Base-by-base conservation (phyloP, 2,888 invertebrate genomes). In the Watsonalla binaria region DNA sequence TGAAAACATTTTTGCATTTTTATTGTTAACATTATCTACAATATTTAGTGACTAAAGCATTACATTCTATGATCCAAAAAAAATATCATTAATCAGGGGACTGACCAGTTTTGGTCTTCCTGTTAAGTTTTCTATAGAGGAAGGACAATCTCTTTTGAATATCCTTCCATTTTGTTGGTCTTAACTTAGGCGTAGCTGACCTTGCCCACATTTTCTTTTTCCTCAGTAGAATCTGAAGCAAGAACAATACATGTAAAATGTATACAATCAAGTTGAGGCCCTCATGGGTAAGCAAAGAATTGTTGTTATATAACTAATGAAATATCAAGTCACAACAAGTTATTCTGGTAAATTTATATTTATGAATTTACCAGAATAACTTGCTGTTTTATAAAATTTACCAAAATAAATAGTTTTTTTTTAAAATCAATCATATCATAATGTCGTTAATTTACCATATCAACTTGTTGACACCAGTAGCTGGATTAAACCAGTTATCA, bases 101-200 rank as follows among this genome's bases (percentile, higher is more conserved):
- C 54, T 68, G 91, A 4, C 92, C 92, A 42, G 95, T 95, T 84
- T 93, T 95, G 0, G 96, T 96, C 81, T 97, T 96, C 54, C 93
- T 92, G 81, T 97, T 97, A 9, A 97, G 89, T 80, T 92, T 95
- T 76, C 91, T 93, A 64, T 96, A 96, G 51, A 97, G 86, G 80
- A 92, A 96, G 35, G 86, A 86, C 45, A 97, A 93, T 51, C 96
- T 91, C 70, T 95, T 96, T 46, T 95, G 82, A 59, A 97, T 73
- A 0, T 96, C 91, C 57, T 92, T 92, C 95, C 96, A 97, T 76
- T 95, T 96, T 0, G 94, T 94, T 2, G 97, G 97, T 57, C 95
- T 92, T 0, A 92, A 90, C 34, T 91, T 53, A 1, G 94, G 94
- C 59, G 92, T 92, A 6, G 82, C 78, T 24, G 94, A 93, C 55